Evolutionary conservation across 2,888 invertebrate species (phyloP).

Genomic region (Steinernema hermaphroditum): DNA sequence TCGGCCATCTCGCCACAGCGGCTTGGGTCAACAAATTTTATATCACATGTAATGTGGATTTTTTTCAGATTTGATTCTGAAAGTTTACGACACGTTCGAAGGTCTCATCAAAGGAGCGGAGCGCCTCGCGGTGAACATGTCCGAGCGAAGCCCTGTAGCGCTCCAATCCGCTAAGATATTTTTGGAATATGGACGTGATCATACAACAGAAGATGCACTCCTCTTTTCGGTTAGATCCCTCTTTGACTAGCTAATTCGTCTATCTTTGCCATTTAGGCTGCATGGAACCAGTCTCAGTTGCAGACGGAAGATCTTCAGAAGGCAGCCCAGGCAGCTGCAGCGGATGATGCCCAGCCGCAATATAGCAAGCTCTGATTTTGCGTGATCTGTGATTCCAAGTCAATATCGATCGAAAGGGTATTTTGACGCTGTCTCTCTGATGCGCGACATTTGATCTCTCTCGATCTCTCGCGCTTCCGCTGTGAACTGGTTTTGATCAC

Average conservation of each 20-base stretch:
- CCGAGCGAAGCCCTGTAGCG: constrained; percentile 86
- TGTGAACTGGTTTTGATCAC: not conserved
- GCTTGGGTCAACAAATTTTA: too few species aligned
- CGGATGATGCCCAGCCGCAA: not conserved
- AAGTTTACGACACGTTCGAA: constrained; percentile 75
- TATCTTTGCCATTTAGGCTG: constrained; percentile 71
- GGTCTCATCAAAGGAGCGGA: constrained; percentile 77
- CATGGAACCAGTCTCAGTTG: constrained; percentile 80
- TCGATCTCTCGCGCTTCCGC: not conserved
- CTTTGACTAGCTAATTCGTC: not conserved
- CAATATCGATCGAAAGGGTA: not conserved
- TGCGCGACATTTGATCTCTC: not conserved
- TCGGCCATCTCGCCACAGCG: constrained; percentile 73
- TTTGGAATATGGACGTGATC: constrained; percentile 82
- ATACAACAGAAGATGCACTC: constrained; percentile 83
- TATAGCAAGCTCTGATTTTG: constrained; percentile 13
- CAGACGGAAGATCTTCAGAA: constrained; percentile 84
- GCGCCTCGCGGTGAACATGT: constrained; percentile 87
- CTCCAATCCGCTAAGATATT: constrained; percentile 85
- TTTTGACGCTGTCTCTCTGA: not conserved
- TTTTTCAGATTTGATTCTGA: constrained; percentile 71
- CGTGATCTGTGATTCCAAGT: constrained; percentile 14
- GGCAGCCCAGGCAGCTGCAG: constrained; percentile 75
- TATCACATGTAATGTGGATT: too few species aligned
- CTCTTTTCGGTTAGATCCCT: constrained; percentile 77